phyloP scores from a whole-genome alignment of 2,797 vertebrate species.

The Tapera naevia region DNA sequence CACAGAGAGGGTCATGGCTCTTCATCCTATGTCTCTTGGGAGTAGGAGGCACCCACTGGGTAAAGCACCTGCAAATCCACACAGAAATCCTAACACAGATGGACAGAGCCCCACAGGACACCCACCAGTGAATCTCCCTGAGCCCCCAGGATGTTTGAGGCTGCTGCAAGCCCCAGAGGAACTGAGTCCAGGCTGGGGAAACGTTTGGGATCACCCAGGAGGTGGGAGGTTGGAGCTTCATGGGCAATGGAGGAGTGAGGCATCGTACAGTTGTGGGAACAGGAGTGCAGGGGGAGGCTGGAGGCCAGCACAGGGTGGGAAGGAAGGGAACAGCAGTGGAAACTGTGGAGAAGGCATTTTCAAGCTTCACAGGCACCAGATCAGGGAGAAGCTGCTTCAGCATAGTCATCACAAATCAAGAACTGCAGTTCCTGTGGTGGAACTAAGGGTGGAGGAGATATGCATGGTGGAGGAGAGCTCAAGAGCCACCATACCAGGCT shows the following conservation, averaged over 20 bases:
- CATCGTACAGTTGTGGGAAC: neutral
- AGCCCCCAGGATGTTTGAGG: fast-evolving
- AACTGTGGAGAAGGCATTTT: neutral
- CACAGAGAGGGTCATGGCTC: neutral
- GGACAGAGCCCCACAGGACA: fast-evolving
- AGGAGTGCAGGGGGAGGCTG: neutral
- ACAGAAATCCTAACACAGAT: fast-evolving
- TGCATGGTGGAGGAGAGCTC: neutral
- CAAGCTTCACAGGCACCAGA: neutral
- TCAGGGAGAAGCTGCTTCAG: neutral
- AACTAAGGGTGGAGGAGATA: neutral
- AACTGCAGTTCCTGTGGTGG: neutral
- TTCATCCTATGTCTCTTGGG: fast-evolving
- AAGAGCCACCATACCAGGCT: neutral
- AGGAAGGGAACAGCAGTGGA: neutral
- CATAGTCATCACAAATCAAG: neutral
- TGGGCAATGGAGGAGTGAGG: neutral
- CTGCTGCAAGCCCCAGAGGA: neutral
- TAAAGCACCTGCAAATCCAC: neutral
- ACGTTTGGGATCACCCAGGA: neutral
- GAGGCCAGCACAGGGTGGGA: neutral
- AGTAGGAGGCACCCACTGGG: fast-evolving
- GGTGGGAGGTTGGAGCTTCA: neutral
- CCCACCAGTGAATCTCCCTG: neutral
- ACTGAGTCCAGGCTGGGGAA: neutral